phyloP scores from a whole-genome alignment of 2,888 invertebrate genomes.

The Steinernema carpocapsae region DNA sequence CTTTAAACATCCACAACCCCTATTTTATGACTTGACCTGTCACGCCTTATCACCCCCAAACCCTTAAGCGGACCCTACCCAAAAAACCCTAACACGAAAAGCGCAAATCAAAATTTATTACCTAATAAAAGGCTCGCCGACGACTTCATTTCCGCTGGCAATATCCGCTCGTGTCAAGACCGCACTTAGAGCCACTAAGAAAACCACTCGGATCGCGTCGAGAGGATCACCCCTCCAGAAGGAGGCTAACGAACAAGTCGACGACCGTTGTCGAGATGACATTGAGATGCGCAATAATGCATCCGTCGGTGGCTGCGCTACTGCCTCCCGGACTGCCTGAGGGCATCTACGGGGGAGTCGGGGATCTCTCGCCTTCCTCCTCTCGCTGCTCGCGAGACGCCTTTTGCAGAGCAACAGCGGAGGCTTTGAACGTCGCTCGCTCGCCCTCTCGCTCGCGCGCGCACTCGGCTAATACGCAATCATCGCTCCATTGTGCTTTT shows the following conservation, averaged over 20 bases:
- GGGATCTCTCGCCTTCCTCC: no score
- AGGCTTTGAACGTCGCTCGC: neutral
- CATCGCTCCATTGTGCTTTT: conserved; percentile 19
- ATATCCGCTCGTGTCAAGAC: neutral
- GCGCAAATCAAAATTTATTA: neutral
- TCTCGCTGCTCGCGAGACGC: no score
- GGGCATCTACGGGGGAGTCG: conserved; percentile 19
- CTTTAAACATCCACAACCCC: no score
- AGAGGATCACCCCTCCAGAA: neutral
- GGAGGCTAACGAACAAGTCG: conserved; percentile 17
- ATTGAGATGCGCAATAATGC: conserved; percentile 27
- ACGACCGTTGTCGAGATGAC: conserved; percentile 22
- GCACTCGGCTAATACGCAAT: conserved; percentile 4
- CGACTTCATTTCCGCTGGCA: conserved; percentile 19
- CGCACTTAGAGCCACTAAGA: neutral
- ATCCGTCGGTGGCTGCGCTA: neutral
- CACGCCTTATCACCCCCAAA: no score
- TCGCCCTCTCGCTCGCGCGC: neutral
- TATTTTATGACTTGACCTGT: no score
- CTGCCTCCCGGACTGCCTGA: conserved; percentile 23
- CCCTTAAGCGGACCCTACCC: no score
- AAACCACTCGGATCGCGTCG: neutral
- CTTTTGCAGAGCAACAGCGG: no score
- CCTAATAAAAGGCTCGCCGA: conserved; percentile 25
- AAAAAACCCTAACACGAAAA: no score